phyloP scores from a whole-genome alignment of 2,888 invertebrate genomes.

The Tholera decimalis region DNA sequence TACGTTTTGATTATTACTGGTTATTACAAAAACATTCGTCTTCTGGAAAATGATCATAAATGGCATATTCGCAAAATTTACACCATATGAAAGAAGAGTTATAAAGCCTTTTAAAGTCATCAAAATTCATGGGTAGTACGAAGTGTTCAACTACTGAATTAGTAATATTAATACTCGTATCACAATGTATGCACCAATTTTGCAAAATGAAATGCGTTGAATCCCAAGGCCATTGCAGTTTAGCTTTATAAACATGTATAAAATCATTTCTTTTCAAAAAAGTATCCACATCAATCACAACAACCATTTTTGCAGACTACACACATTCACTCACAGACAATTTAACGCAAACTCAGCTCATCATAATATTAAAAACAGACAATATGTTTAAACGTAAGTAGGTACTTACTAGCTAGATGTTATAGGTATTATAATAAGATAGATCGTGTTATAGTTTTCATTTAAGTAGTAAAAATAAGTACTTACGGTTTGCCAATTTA shows the following conservation, averaged over 20 bases:
- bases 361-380: constrained; percentile 30
- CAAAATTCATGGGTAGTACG: constrained; percentile 46
- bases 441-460: constrained; percentile 39
- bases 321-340: constrained; percentile 45
- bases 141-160: constrained; percentile 51
- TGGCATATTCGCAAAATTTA: constrained; percentile 44
- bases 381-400: constrained; percentile 20
- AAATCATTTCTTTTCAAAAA: constrained; percentile 47
- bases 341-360: constrained; percentile 41
- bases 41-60: constrained; percentile 12
- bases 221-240: constrained; percentile 47
- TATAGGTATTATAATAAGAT: constrained; percentile 40
- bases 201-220: constrained; percentile 52
- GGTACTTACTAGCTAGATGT: constrained; percentile 32
- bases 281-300: constrained; percentile 47
- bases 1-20: constrained; percentile 25
- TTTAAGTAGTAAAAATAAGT: constrained; percentile 45
- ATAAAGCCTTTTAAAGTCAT: constrained; percentile 49
- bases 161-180: constrained; percentile 47
- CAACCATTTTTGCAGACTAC: constrained; percentile 44
- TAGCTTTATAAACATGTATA: constrained; percentile 45
- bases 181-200: constrained; percentile 50
- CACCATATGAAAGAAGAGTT: constrained; percentile 51
- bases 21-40: constrained; percentile 1
- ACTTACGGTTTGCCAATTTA: constrained; percentile 46